These are phyloP conservation scores for Buphagus erythrorhynchus DNA, from an alignment of 2,797 vertebrate species.

Conservation along the genomic window DNA sequence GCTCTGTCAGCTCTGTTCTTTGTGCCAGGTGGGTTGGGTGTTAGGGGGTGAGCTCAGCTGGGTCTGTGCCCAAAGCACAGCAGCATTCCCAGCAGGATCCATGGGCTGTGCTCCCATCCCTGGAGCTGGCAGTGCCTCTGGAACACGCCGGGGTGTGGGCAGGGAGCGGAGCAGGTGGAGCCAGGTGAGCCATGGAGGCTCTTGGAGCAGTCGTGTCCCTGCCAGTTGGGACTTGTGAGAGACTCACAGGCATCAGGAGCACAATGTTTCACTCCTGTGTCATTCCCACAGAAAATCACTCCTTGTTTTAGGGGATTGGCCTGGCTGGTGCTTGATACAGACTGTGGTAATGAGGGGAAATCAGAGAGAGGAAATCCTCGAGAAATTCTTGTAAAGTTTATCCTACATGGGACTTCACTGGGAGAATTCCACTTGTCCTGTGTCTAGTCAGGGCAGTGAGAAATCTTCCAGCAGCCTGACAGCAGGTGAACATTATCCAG, in stretches of 20 bases:
- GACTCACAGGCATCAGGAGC: neutral
- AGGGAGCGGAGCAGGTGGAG: neutral
- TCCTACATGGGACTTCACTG: neutral
- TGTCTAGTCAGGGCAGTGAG: neutral
- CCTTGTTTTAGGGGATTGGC: neutral
- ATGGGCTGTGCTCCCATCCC: neutral
- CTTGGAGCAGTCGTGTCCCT: neutral
- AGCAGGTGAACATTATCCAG: neutral
- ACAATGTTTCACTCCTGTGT: neutral
- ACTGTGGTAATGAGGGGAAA: neutral
- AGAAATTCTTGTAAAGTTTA: neutral
- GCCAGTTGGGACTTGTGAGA: slow-evolving; percentile 1
- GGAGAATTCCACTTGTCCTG: neutral
- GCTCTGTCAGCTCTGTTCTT: neutral
- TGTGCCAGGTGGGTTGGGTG: neutral
- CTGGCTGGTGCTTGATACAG: neutral
- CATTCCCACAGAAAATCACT: neutral
- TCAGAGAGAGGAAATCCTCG: neutral
- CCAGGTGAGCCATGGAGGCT: neutral
- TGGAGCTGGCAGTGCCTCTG: neutral
- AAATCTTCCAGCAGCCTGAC: neutral
- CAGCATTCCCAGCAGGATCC: neutral
- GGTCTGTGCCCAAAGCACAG: neutral
- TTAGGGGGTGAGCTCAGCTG: too few species aligned
- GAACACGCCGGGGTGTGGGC: neutral